A percentile compares a stretch with the other conserved stretches of the same genome.
Conservation (phyloP, 2,113 vertebrate genomes). For the Malurus melanocephalus region DNA sequence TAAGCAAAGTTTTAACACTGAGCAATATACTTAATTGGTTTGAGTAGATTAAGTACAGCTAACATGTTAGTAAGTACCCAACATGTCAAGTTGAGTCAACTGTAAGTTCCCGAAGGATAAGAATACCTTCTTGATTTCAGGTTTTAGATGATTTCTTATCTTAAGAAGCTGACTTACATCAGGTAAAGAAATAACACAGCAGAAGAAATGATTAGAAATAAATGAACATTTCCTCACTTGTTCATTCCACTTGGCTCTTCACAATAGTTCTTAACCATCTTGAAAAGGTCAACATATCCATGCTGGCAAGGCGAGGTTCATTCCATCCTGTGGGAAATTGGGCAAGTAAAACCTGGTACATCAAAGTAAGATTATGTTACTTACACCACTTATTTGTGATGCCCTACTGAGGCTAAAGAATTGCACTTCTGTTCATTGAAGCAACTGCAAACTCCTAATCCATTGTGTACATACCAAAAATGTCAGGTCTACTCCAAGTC, state of each 20-base stretch:
- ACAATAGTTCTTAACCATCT: conserved; percentile 6
- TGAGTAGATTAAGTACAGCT: neutral
- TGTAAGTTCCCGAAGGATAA: neutral
- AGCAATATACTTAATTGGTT: neutral
- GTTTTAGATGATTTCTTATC: neutral
- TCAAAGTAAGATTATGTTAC: neutral
- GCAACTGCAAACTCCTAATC: neutral
- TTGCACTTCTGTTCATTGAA: neutral
- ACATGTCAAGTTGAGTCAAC: neutral
- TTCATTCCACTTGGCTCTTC: neutral
- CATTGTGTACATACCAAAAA: neutral
- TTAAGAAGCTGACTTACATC: neutral
- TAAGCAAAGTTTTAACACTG: neutral
- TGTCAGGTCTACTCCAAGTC: neutral
- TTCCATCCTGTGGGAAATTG: neutral
- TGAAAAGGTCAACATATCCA: neutral
- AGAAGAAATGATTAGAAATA: neutral
- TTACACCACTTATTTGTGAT: neutral
- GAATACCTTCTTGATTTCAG: neutral
- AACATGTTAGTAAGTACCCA: neutral
- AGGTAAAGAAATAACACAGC: neutral
- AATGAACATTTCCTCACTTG: conserved; percentile 20
- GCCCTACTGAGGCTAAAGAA: neutral
- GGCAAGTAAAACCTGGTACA: neutral
- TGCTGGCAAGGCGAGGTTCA: neutral